These are phyloP conservation scores for Apodemus speciosus DNA, from an alignment of 2,113 vertebrate genomes.

Conservation along the genomic window DNA sequence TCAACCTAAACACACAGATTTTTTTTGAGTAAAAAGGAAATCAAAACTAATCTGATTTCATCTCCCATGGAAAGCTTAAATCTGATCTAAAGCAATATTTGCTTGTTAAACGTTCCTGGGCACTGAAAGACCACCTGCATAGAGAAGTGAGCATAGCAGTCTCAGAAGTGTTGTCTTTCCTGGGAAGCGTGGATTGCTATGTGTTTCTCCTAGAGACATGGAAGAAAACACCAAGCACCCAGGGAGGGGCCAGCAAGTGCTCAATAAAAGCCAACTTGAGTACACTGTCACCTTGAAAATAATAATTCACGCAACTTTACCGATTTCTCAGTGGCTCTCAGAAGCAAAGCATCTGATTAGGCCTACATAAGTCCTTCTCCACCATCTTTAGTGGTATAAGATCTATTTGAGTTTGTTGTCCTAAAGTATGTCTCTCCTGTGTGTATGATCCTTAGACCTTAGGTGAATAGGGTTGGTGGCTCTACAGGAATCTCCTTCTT, in stretches of 20 bases:
- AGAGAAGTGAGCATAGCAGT: background rate
- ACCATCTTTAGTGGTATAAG: background rate
- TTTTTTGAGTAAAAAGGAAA: slow-evolving; percentile 29
- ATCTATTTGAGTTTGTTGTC: background rate
- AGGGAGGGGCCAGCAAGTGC: background rate
- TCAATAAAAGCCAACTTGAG: background rate
- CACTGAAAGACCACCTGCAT: background rate
- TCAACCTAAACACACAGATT: background rate
- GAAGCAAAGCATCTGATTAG: slow-evolving; percentile 9
- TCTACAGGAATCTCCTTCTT: background rate
- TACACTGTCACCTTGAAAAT: background rate
- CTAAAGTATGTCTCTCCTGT: background rate
- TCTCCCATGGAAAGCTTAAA: background rate
- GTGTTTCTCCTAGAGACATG: no score
- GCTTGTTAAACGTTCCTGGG: background rate
- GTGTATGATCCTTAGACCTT: background rate
- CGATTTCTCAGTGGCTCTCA: background rate
- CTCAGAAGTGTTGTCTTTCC: background rate
- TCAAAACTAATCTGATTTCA: background rate
- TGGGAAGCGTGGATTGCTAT: background rate
- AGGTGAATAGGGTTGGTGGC: background rate
- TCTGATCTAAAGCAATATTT: background rate
- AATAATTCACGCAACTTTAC: background rate
- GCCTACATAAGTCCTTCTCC: background rate
- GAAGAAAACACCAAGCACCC: background rate